Evolutionary conservation across 2,113 vertebrate genomes (phyloP).

Genomic region (Neolamprologus fasciatus): DNA sequence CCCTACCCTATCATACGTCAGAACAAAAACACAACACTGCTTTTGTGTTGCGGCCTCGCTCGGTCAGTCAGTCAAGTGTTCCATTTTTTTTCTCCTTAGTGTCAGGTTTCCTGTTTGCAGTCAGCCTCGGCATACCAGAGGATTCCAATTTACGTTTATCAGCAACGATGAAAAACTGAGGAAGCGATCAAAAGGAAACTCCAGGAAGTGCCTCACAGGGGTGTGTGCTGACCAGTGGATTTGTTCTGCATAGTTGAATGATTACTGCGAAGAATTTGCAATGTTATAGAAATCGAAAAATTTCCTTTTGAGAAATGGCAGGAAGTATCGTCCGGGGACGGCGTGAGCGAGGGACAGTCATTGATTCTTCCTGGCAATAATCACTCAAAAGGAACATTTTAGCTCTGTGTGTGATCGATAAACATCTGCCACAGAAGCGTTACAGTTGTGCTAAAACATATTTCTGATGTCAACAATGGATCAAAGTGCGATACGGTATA

Average conservation of each 20-base stretch:
- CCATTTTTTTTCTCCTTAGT: not conserved
- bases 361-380: not conserved
- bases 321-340: not conserved
- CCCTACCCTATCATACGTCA: not conserved
- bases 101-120: not conserved
- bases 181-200: slow-evolving; percentile 6
- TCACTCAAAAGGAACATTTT: not conserved
- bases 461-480: not conserved
- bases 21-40: not conserved
- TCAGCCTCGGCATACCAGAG: not conserved
- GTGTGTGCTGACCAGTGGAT: not conserved
- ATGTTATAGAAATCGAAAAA: rapidly evolving
- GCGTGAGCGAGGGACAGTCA: not conserved
- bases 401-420: not conserved
- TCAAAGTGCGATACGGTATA: not conserved
- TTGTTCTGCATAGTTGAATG: not conserved
- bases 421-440: not conserved
- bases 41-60: not conserved
- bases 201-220: not conserved
- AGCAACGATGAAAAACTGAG: not conserved
- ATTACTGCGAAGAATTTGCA: rapidly evolving
- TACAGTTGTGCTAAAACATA: not conserved
- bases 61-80: not conserved
- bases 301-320: not conserved
- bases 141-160: not conserved